Conservation (phyloP, 2,888 invertebrate species). For the Tromatobia lineatoria region DNA sequence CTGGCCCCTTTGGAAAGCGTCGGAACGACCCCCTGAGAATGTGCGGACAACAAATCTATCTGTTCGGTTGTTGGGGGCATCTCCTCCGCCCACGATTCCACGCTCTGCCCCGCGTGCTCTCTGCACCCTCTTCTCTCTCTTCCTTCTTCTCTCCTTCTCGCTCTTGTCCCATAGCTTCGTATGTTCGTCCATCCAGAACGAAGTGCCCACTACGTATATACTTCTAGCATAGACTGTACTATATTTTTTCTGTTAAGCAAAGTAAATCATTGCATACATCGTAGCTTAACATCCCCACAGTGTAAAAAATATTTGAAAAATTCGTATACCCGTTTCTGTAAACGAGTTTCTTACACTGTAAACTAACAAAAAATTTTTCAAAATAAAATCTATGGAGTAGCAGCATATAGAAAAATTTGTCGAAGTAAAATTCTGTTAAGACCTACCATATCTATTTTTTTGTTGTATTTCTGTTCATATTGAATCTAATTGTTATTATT, state of each 20-base stretch:
- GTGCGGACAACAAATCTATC: constrained; percentile 82
- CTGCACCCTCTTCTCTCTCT: constrained; percentile 18
- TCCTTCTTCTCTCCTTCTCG: constrained; percentile 34
- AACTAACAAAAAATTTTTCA: too few species aligned
- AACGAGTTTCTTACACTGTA: too few species aligned
- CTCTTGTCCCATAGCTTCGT: constrained; percentile 23
- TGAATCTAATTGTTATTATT: too few species aligned
- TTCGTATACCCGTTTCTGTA: too few species aligned
- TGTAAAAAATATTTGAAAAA: too few species aligned
- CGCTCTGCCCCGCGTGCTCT: constrained; percentile 13
- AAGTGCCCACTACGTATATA: constrained; percentile 47
- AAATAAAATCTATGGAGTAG: too few species aligned
- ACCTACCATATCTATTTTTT: too few species aligned
- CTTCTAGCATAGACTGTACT: constrained; percentile 1
- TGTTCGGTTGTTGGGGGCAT: constrained; percentile 71
- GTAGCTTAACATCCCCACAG: constrained; percentile 51
- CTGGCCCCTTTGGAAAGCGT: constrained; percentile 80
- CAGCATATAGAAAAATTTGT: too few species aligned
- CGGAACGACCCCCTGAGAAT: constrained; percentile 76
- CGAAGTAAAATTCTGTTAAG: too few species aligned
- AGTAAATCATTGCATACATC: constrained; percentile 18
- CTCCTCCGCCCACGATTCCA: constrained; percentile 64
- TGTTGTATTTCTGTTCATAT: too few species aligned
- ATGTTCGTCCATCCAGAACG: constrained; percentile 56
- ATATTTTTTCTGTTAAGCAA: constrained; percentile 24